Conservation (phyloP, 2,797 vertebrate species). For the Notoglanidium macrostoma region DNA sequence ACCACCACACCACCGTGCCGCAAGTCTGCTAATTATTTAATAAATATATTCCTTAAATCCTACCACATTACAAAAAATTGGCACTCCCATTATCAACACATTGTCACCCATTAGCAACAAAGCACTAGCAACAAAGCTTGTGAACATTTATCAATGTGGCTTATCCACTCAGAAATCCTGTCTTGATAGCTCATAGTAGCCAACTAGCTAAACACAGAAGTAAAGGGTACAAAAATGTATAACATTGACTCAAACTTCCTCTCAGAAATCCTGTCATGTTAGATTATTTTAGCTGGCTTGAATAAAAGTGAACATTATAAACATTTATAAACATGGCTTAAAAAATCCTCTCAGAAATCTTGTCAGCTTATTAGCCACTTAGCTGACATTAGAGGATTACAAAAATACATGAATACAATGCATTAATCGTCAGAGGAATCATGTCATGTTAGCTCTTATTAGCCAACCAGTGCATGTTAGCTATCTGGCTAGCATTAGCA, state of each 20-base stretch:
- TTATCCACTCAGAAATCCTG: background rate
- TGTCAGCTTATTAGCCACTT: background rate
- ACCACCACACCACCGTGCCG: too few species aligned
- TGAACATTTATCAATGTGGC: background rate
- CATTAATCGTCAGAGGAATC: background rate
- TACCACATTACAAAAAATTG: background rate
- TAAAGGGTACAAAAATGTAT: background rate
- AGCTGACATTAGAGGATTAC: background rate
- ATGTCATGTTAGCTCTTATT: background rate
- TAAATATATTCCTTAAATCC: background rate
- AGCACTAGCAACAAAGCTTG: background rate
- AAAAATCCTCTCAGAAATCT: background rate
- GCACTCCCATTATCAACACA: background rate
- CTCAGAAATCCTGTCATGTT: background rate
- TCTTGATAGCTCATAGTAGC: background rate
- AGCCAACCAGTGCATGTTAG: background rate
- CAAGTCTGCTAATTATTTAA: background rate
- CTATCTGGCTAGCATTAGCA: background rate
- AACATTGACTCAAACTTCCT: background rate
- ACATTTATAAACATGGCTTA: background rate
- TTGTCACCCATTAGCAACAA: background rate
- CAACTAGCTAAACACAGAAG: background rate
- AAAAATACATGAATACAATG: background rate
- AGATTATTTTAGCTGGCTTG: background rate
- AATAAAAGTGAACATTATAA: background rate